phyloP scores from a whole-genome alignment of 2,797 vertebrate species.

The Coracias cyanogaster region DNA sequence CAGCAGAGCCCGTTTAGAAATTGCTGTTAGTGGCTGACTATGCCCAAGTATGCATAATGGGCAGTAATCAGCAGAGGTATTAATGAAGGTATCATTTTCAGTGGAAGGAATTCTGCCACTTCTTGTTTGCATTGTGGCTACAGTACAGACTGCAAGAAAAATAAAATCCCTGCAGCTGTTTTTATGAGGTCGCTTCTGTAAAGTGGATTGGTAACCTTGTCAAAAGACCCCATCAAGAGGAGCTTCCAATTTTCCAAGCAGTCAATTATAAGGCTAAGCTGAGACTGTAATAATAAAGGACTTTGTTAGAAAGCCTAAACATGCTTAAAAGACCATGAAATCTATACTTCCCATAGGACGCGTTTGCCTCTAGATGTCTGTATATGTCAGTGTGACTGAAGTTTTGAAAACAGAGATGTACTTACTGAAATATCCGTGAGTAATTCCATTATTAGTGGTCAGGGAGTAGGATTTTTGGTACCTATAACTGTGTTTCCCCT shows the following conservation, averaged over 20 bases:
- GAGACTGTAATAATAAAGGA: slow-evolving; percentile 12
- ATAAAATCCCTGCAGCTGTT: neutral
- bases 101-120: neutral
- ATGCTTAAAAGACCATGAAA: slow-evolving; percentile 49
- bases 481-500: neutral
- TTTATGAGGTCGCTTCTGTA: slow-evolving; percentile 1
- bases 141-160: neutral
- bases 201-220: slow-evolving; percentile 51
- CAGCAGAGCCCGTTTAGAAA: neutral
- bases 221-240: slow-evolving; percentile 22
- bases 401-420: slow-evolving; percentile 7
- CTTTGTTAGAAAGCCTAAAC: slow-evolving; percentile 49
- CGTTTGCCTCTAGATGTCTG: neutral
- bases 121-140: neutral
- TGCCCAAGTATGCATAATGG: neutral
- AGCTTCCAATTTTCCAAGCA: slow-evolving; percentile 40
- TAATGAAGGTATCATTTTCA: neutral
- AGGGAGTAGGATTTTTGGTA: slow-evolving; percentile 9
- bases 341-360: slow-evolving; percentile 10
- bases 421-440: slow-evolving; percentile 12
- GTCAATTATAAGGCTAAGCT: slow-evolving; percentile 38
- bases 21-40: neutral
- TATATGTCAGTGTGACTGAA: slow-evolving; percentile 18
- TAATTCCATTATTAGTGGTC: slow-evolving; percentile 31
- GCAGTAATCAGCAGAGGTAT: neutral